Base-by-base conservation (phyloP, 2,113 vertebrate species). In the Leptocoma aspasia region DNA sequence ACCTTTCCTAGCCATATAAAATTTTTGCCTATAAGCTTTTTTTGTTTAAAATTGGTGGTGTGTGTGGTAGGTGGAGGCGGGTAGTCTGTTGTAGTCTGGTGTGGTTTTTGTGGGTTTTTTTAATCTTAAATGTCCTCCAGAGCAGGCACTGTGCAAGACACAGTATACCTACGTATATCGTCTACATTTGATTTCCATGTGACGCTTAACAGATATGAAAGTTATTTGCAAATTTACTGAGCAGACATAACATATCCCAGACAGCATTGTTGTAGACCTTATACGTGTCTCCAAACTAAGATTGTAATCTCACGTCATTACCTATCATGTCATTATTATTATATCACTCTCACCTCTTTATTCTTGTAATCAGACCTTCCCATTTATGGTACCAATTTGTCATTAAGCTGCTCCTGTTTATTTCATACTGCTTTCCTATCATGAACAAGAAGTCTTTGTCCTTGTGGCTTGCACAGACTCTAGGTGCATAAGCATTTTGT, bases 81-180 rank as follows among this genome's bases (percentile, higher is more conserved):
- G 15, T 27, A 26, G 20, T 42, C 35, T 75, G 19, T 47, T 75
- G 20, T 66, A 13, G 37, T 73, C 33, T 82, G 23, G 30, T 75
- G 39, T 47, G 39, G 47, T 10, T 80, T 73, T 39, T 63, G 26
- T 37, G 56, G 14, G 14, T 1, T 9, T 47, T 35, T 83, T 65
- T n/a, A 22, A 30, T 41, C 22, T 61, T 76, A 7, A 11, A 70
- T 60, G 15, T 66, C 50, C 10, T 39, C 27, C 10, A 56, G 33
- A n/a, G 30, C 23, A 84, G 56, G 11, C 45, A 44, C 14, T 66
- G 30, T 73, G 61, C 12, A 20, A 39, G 18, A 37, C 31, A n/a
- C 10, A 47, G 4, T 45, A 54, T 76, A 80, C 39, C n/a, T 61
- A 2, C 10, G 11, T 42, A 8, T 78, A 17, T 63, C 0, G 0